phyloP scores from a whole-genome alignment of 2,888 invertebrate genomes.

The Drosophila parthenogenetica region DNA sequence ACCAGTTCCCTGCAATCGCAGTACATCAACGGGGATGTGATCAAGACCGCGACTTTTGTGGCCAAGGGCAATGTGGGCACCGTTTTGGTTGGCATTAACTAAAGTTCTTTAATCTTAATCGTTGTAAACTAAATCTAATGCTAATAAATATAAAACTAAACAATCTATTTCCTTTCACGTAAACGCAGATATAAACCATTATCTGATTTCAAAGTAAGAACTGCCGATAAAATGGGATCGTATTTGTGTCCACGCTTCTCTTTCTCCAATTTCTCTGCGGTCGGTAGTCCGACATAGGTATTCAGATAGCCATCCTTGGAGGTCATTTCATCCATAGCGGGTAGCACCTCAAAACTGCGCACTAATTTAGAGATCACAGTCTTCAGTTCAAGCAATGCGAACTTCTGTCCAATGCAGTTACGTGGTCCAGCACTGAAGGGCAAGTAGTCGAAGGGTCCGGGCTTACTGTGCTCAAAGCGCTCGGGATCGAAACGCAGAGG shows the following conservation, averaged over 20 bases:
- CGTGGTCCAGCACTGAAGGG: constrained; percentile 89
- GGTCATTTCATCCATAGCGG: constrained; percentile 75
- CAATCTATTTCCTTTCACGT: constrained; percentile 68
- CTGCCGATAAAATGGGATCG: constrained; percentile 85
- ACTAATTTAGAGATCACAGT: constrained; percentile 86
- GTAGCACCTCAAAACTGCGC: constrained; percentile 85
- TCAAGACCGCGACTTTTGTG: constrained; percentile 68
- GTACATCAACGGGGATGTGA: constrained; percentile 80
- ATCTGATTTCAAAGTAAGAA: constrained; percentile 85
- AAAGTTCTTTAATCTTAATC: constrained; percentile 7
- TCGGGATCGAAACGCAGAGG: constrained; percentile 85
- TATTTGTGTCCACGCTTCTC: constrained; percentile 72
- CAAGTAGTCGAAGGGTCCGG: constrained; percentile 86
- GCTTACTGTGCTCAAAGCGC: constrained; percentile 85
- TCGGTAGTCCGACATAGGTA: constrained; percentile 60
- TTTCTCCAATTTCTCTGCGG: constrained; percentile 37
- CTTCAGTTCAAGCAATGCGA: constrained; percentile 87
- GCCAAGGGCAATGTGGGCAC: constrained; percentile 81
- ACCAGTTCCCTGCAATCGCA: constrained; percentile 83
- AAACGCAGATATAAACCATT: constrained; percentile 85
- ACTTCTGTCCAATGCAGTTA: constrained; percentile 87
- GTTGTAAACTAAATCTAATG: neutral
- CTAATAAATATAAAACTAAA: constrained; percentile 2
- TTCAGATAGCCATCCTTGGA: constrained; percentile 73
- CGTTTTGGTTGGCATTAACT: constrained; percentile 75